These are phyloP conservation scores for Sciurus niger DNA, from an alignment of 2,113 vertebrate species.

Conservation along the genomic window DNA sequence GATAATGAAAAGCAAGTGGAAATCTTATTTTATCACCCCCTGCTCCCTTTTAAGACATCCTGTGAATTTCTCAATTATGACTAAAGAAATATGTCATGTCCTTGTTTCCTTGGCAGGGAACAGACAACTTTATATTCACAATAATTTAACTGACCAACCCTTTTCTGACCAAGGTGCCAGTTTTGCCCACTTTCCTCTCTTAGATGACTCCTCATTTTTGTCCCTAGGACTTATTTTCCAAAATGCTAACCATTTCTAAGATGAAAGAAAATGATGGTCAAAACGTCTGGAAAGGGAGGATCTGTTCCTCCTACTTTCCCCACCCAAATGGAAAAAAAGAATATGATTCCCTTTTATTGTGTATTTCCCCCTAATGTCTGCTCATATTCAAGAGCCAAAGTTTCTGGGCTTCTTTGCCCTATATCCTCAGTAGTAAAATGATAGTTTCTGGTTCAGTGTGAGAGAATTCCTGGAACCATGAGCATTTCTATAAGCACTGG, in stretches of 20 bases:
- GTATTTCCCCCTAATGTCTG: neutral
- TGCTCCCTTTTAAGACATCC: neutral
- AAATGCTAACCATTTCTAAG: neutral
- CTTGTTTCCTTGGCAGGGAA: neutral
- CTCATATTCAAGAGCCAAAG: neutral
- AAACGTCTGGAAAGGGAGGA: neutral
- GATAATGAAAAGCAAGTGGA: conserved; percentile 12
- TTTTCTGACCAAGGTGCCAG: neutral
- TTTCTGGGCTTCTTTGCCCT: neutral
- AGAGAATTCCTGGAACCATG: neutral
- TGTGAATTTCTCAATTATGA: conserved; percentile 30
- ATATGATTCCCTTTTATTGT: neutral
- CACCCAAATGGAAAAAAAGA: neutral
- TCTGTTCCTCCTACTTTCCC: neutral
- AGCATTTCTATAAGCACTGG: neutral
- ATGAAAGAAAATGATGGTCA: neutral
- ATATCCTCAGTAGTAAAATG: neutral
- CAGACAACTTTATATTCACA: neutral
- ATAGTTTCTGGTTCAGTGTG: neutral
- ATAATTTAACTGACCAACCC: neutral
- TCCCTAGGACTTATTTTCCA: neutral
- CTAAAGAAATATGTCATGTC: conserved; percentile 34
- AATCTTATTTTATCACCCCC: neutral
- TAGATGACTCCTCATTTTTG: neutral
- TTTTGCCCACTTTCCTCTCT: conserved; percentile 24